These are phyloP conservation scores for Eulemur rubriventer DNA, from an alignment of 2,797 vertebrate genomes.

Conservation along the genomic window DNA sequence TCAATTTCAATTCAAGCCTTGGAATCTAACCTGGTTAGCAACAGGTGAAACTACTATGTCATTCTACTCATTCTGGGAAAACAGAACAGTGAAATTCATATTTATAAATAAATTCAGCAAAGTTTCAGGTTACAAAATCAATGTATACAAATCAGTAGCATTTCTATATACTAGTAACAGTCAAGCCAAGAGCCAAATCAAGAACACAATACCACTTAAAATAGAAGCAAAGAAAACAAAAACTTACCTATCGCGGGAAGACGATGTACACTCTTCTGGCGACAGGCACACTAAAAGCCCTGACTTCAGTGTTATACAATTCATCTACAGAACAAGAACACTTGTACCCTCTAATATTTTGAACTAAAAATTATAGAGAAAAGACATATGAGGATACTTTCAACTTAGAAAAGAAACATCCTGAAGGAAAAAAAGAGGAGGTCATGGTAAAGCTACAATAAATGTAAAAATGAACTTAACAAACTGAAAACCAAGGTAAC, in stretches of 20 bases:
- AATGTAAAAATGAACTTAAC: background rate
- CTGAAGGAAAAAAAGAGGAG: background rate
- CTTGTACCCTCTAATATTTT: background rate
- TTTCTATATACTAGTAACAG: background rate
- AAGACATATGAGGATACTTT: background rate
- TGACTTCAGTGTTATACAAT: background rate
- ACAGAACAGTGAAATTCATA: background rate
- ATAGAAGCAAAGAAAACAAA: background rate
- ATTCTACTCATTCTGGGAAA: background rate
- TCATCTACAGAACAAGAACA: background rate
- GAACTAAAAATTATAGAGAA: background rate
- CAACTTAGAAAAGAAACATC: background rate
- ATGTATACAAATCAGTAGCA: background rate
- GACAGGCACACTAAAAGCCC: background rate
- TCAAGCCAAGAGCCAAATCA: background rate
- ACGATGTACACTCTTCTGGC: background rate
- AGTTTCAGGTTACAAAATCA: background rate
- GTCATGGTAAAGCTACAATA: background rate
- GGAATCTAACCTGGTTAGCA: background rate
- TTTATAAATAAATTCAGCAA: background rate
- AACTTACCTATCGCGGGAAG: background rate
- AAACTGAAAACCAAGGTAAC: background rate
- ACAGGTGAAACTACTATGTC: background rate
- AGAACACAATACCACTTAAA: background rate
- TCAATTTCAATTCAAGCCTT: background rate